Evolutionary conservation across 2,797 vertebrate species (phyloP).

Genomic region (Notolabrus celidotus): DNA sequence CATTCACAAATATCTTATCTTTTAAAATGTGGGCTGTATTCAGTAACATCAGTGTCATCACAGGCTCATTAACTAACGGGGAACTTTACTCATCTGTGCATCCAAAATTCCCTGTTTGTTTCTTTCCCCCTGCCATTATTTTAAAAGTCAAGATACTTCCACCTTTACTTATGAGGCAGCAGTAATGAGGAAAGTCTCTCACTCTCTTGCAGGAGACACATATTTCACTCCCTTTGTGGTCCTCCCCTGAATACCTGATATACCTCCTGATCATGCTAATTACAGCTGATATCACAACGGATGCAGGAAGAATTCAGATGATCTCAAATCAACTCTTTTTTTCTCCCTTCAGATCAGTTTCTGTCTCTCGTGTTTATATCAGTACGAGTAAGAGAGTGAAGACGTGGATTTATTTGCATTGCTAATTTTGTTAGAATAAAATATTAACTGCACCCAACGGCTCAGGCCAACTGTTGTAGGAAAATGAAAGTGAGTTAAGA

Average conservation of each 20-base stretch:
- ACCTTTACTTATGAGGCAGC: neutral
- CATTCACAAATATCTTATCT: too few species aligned
- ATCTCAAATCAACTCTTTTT: slow-evolving; percentile 19
- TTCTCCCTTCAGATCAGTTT: neutral
- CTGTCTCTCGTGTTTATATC: slow-evolving; percentile 15
- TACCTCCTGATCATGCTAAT: slow-evolving; percentile 44
- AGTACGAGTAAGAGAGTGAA: slow-evolving; percentile 5
- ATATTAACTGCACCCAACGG: slow-evolving; percentile 16
- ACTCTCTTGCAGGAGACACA: neutral
- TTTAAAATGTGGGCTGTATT: too few species aligned
- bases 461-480: slow-evolving; percentile 1
- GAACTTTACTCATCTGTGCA: neutral
- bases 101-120: neutral
- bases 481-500: neutral
- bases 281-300: slow-evolving; percentile 40
- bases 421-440: slow-evolving; percentile 36
- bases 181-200: slow-evolving; percentile 10
- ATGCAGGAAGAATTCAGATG: slow-evolving; percentile 38
- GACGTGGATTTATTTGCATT: slow-evolving; percentile 32
- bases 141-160: neutral
- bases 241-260: slow-evolving; percentile 10
- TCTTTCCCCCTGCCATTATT: neutral
- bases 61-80: neutral
- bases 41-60: too few species aligned
- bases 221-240: neutral